phyloP scores from a whole-genome alignment of 2,797 vertebrate genomes.

The Pampus argenteus region DNA sequence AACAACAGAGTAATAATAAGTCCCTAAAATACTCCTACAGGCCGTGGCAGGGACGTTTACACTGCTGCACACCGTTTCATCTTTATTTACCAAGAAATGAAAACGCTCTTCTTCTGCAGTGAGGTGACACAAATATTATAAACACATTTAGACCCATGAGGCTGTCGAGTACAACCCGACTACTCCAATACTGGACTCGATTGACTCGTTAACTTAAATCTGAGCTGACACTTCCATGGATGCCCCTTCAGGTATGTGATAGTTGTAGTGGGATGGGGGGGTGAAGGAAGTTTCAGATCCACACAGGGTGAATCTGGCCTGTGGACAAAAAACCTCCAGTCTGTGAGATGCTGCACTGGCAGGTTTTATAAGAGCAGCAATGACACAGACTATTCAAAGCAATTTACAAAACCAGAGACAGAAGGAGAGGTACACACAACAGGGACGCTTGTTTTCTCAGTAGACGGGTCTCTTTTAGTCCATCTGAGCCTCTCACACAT shows the following conservation, averaged over 20 bases:
- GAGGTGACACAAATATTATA: constrained; percentile 27
- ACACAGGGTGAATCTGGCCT: constrained; percentile 49
- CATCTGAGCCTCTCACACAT: constrained; percentile 30
- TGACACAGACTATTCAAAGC: constrained; percentile 60
- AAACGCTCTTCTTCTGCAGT: constrained; percentile 21
- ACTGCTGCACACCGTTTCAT: constrained; percentile 14
- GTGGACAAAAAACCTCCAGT: constrained; percentile 65
- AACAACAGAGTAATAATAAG: constrained; percentile 11
- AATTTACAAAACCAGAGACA: constrained; percentile 49
- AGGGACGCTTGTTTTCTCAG: constrained; percentile 45
- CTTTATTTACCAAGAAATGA: constrained; percentile 41
- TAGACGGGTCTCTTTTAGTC: constrained; percentile 39
- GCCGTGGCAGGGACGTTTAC: constrained; percentile 1
- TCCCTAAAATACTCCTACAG: constrained; percentile 22
- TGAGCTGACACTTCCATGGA: constrained; percentile 69
- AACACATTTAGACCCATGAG: constrained; percentile 27
- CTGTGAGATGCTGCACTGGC: constrained; percentile 43
- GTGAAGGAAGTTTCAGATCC: constrained; percentile 35
- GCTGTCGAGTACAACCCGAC: neutral
- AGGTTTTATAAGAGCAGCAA: constrained; percentile 57
- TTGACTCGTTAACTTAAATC: constrained; percentile 67
- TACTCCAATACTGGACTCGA: constrained; percentile 5
- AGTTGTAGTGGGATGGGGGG: constrained; percentile 8
- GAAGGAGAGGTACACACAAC: constrained; percentile 30
- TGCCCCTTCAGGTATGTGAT: constrained; percentile 63